Conservation (phyloP, 2,113 vertebrate genomes). For the Thunnus maccoyii region DNA sequence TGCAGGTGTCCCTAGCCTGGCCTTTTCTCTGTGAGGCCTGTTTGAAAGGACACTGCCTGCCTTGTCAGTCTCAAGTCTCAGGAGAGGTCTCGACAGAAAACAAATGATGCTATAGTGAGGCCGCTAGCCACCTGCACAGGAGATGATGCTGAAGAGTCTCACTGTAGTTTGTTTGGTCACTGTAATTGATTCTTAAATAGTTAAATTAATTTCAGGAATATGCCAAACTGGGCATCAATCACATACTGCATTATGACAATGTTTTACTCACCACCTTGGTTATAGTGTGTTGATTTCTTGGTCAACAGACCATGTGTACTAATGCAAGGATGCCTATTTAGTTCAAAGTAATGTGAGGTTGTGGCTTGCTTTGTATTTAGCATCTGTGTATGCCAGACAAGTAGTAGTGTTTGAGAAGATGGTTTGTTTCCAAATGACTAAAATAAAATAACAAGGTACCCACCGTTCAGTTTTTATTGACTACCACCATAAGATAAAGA, state of each 20-base stretch:
- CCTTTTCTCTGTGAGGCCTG: conserved; percentile 44
- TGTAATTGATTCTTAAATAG: conserved; percentile 4
- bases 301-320: too few species aligned
- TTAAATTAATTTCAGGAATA: background rate
- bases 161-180: background rate
- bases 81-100: conserved; percentile 51
- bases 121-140: conserved; percentile 61
- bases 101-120: conserved; percentile 51
- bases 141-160: conserved; percentile 17
- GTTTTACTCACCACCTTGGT: too few species aligned
- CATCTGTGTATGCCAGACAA: too few species aligned
- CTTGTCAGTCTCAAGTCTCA: conserved; percentile 69
- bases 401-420: too few species aligned
- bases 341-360: too few species aligned
- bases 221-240: background rate
- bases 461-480: too few species aligned
- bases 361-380: too few species aligned
- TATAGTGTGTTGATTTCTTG: too few species aligned
- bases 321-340: too few species aligned
- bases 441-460: too few species aligned
- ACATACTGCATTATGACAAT: background rate
- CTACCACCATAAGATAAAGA: too few species aligned
- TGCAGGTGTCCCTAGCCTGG: conserved; percentile 67
- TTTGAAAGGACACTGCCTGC: conserved; percentile 69
- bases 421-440: too few species aligned